phyloP scores from a whole-genome alignment of 2,113 vertebrate species.

The Chaetura pelagica region DNA sequence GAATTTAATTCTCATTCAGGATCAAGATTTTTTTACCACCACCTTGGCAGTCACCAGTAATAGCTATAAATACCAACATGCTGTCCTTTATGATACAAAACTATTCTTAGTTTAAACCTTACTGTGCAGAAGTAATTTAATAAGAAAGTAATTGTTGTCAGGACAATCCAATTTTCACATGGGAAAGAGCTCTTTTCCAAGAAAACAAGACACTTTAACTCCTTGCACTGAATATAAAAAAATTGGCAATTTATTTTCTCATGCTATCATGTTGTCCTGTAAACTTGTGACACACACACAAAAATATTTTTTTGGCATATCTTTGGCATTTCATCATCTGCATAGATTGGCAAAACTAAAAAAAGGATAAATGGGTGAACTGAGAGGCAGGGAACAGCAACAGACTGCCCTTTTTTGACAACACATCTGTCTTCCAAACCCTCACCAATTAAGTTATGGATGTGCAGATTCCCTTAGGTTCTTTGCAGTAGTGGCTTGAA shows the following conservation, averaged over 20 bases:
- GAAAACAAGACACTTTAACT: not conserved
- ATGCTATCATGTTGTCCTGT: slow-evolving; percentile 29
- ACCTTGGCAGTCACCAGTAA: not conserved
- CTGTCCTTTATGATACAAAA: not conserved
- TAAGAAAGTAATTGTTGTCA: not conserved
- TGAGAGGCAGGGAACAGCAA: not conserved
- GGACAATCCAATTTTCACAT: slow-evolving; percentile 17
- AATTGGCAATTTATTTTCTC: slow-evolving; percentile 27
- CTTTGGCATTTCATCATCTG: not conserved
- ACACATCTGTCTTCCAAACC: not conserved
- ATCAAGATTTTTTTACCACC: not conserved
- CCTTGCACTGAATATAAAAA: slow-evolving; percentile 6
- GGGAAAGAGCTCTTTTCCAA: slow-evolving; percentile 15
- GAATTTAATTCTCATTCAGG: not conserved
- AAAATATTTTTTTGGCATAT: too few species aligned
- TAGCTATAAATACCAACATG: not conserved
- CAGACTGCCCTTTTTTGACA: not conserved
- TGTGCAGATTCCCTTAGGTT: not conserved
- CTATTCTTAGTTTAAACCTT: not conserved
- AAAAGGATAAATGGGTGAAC: not conserved
- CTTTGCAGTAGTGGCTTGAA: not conserved
- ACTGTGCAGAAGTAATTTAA: slow-evolving; percentile 22
- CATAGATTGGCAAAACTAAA: not conserved
- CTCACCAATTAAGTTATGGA: not conserved
- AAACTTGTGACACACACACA: not conserved